Evolutionary conservation across 2,113 vertebrate genomes (phyloP), one percentile per base, ranked within the genome.

Genomic region (Oncorhynchus keta): DNA sequence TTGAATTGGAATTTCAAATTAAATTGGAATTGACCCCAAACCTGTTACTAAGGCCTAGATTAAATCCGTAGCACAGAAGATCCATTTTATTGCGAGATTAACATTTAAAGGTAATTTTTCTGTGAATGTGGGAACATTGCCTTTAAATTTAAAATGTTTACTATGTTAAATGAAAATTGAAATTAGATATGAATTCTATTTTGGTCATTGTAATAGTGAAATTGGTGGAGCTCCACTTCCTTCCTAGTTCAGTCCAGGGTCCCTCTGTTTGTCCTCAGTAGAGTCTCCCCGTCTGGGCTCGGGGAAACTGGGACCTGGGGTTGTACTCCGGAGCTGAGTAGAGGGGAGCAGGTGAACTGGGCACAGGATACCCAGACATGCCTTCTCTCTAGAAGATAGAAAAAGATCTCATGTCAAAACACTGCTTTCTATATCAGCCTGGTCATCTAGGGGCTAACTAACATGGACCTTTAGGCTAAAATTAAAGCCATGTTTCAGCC

Each of bases 331-430:
- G 48, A 14, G 51, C 24, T 13, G 16, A 8, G 55, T 35, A 70
- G 22, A 22, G 8, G 7, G 73, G 24, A 9, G 22, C 28, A 20
- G 57, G 11, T 4, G 22, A 55, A 61, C 51, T 59, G 35, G 74
- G 6, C 39, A 39, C 66, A 24, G 67, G 55, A 45, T 20, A 76
- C 35, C 30, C 32, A 69, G 32, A 35, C 30, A 32, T 35, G 9
- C n/a, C 24, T 20, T 20, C 49, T 74, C 74, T 49, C 75, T 76
- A 65, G 65, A 76, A 76, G 11, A 78, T 28, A 65, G 45, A 59
- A 5, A 24, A 26, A 61, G 12, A 32, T 26, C 22, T 48, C 18
- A 22, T 35, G 9, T 28, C 73, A 66, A 24, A 32, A 68, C 28
- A 59, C 55, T 57, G 55, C 55, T 18, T 57, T 57, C 55, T 57